Evolutionary conservation across 2,113 vertebrate species (phyloP), one percentile per base, ranked within the genome.

Genomic region (Podilymbus podiceps): DNA sequence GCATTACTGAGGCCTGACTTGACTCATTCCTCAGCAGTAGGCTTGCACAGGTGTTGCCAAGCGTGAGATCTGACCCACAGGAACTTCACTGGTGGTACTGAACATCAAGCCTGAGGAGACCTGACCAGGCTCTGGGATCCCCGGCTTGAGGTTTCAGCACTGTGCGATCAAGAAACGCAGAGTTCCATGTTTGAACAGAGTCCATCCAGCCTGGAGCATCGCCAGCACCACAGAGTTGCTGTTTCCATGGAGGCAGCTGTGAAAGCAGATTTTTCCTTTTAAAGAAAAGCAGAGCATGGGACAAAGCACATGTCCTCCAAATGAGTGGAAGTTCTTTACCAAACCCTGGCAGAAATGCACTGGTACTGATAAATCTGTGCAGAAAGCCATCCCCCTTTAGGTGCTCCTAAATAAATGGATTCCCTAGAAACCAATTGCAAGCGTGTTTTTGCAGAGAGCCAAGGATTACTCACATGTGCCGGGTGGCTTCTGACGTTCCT

Each of bases 211-310:
- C 82, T 88, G 91, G 78, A 93, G 50, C 71, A n/a, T n/a, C 0
- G 63, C 88, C 89, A 95, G 3, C 63, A 42, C 79, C 47, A 79
- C 47, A 18, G 63, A 80, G 83, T 80, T 94, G 44, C 83, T 84
- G 86, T 95, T 95, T 92, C 95, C 95, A 95, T 94, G 92, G 97
- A 94, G 88, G 90, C 92, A 95, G 88, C 88, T 90, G 80, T 68
- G 88, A 60, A 88, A 90, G 76, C 82, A 94, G 75, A 67, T 66
- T 82, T 83, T 86, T 63, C n/a, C 25, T 91, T 85, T 88, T 92
- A 67, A 60, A 84, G 92, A 72, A 84, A 78, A 76, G 35, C 85
- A 85, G 85, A 85, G 40, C 66, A 82, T 75, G 71, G 87, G 77
- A 82, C 81, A 89, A 89, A 95, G 77, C 74, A 68, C 68, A n/a